Conservation (phyloP, 2,888 invertebrate genomes). For the Gastrophysa polygoni region DNA sequence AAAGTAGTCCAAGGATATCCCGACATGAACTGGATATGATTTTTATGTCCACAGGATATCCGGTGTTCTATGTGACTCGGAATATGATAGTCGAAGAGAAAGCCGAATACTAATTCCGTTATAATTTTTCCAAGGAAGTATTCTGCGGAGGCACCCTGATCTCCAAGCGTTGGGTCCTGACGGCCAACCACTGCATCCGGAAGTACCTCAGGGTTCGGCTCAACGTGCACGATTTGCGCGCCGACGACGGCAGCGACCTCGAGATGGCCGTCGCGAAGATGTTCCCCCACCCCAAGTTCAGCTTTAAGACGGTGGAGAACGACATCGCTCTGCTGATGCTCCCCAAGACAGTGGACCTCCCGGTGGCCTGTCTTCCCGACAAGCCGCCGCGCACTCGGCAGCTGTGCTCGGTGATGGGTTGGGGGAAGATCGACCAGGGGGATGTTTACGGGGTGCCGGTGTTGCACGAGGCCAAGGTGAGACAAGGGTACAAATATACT, state of each 20-base stretch:
- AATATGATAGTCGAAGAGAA: too few relatives aligned
- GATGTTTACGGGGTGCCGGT: conserved; percentile 82
- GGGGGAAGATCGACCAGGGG: conserved; percentile 83
- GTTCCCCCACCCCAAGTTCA: conserved; percentile 84
- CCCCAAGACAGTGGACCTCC: conserved; percentile 54
- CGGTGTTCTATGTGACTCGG: too few relatives aligned
- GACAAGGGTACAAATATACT: background rate
- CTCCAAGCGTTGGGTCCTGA: conserved; percentile 81
- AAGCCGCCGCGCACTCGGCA: conserved; percentile 69
- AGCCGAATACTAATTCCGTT: background rate
- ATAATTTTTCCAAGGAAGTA: conserved; percentile 70
- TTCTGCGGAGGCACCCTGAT: conserved; percentile 89
- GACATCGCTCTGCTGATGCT: conserved; percentile 86
- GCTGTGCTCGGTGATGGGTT: conserved; percentile 87
- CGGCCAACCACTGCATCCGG: conserved; percentile 86
- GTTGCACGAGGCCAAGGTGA: conserved; percentile 84
- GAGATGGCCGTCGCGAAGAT: conserved; percentile 77
- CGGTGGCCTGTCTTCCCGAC: conserved; percentile 77
- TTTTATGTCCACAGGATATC: too few relatives aligned
- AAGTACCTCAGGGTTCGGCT: conserved; percentile 78
- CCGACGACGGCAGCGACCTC: conserved; percentile 76
- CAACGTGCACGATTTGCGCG: conserved; percentile 82
- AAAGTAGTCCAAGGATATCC: too few relatives aligned
- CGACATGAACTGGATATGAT: too few relatives aligned
- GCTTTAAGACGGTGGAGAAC: conserved; percentile 88